Evolutionary conservation across 1,140 invertebrate species (phyloP).

Genomic region (Drosophila pseudoobscura): DNA sequence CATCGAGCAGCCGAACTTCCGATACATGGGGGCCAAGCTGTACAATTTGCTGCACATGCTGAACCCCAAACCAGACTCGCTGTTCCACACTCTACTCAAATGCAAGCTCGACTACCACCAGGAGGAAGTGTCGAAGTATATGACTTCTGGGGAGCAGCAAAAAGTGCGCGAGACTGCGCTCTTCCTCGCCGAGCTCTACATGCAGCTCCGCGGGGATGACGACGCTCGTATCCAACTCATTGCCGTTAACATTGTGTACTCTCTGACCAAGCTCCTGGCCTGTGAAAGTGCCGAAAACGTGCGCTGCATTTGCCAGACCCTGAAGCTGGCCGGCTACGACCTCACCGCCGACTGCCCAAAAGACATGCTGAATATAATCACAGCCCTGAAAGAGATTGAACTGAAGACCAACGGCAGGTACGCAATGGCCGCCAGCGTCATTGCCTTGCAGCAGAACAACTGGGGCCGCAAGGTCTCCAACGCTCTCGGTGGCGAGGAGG

Average conservation of each 20-base stretch:
- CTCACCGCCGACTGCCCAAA: constrained; percentile 71
- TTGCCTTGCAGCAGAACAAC: constrained; percentile 78
- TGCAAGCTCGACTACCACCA: constrained; percentile 78
- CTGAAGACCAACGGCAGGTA: constrained; percentile 69
- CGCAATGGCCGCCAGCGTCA: constrained; percentile 72
- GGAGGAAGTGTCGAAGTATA: constrained; percentile 68
- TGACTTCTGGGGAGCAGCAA: constrained; percentile 63
- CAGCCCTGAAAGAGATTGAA: constrained; percentile 59
- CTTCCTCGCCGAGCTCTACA: constrained; percentile 78
- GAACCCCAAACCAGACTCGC: constrained; percentile 72
- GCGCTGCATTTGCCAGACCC: constrained; percentile 85
- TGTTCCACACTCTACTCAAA: constrained; percentile 76
- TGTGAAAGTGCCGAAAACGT: constrained; percentile 83
- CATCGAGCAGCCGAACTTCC: constrained; percentile 80
- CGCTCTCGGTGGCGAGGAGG: constrained; percentile 70
- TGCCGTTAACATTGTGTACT: constrained; percentile 76
- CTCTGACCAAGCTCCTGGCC: constrained; percentile 60
- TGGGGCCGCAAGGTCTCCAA: constrained; percentile 79
- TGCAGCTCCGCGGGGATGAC: constrained; percentile 78
- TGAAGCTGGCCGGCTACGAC: constrained; percentile 84
- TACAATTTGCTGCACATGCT: constrained; percentile 80
- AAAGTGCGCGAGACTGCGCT: constrained; percentile 78
- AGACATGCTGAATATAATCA: constrained; percentile 72
- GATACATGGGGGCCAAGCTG: constrained; percentile 81
- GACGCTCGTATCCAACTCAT: constrained; percentile 75